Conservation (phyloP, 2,797 vertebrate genomes). For the Phataginus tricuspis region DNA sequence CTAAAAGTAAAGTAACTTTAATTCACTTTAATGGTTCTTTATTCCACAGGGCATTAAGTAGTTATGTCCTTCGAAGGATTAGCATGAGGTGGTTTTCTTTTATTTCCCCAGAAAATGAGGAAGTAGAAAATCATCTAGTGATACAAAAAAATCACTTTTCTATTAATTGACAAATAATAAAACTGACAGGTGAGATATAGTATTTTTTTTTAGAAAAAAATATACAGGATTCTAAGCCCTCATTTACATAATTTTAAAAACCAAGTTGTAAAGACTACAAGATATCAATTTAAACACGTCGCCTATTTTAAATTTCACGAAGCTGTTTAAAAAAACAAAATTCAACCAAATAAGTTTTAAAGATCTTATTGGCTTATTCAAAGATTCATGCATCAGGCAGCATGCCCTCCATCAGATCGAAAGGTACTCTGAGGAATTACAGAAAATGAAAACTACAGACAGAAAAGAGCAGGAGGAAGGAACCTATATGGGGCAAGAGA, state of each 20-base stretch:
- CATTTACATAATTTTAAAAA: neutral
- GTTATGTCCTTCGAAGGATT: neutral
- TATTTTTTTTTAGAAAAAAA: neutral
- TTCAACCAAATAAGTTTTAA: neutral
- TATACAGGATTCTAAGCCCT: neutral
- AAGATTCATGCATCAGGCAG: neutral
- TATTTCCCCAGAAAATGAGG: neutral
- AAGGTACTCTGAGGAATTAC: neutral
- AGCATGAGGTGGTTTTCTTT: neutral
- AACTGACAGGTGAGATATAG: neutral
- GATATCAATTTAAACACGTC: neutral
- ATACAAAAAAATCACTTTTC: slow-evolving; percentile 9
- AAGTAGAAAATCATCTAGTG: neutral
- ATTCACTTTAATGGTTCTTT: slow-evolving; percentile 5
- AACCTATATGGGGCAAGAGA: neutral
- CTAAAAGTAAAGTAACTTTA: slow-evolving; percentile 4
- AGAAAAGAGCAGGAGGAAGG: neutral
- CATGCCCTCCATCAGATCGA: neutral
- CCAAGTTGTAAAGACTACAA: neutral
- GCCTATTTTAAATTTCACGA: slow-evolving; percentile 9
- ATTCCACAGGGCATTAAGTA: neutral
- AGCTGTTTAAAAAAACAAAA: neutral
- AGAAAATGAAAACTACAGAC: neutral
- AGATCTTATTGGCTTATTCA: neutral
- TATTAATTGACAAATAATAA: neutral